Evolutionary conservation across 2,888 invertebrate species (phyloP).

Genomic region (Drosophila borborema): DNA sequence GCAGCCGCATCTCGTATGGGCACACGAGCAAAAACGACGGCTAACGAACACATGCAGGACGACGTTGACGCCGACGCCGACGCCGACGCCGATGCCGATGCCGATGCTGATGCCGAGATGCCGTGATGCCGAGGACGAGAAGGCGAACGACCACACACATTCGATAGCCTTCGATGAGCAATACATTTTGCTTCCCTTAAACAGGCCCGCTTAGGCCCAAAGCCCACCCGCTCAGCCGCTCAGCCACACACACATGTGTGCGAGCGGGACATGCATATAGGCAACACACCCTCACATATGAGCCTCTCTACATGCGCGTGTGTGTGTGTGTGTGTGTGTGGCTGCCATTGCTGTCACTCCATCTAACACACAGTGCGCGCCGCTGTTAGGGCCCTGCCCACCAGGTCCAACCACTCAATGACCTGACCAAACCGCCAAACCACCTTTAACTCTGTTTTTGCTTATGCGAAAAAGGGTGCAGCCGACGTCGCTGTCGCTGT

Average conservation of each 20-base stretch:
- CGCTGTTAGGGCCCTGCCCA: conserved; percentile 52
- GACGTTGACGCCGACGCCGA: conserved; percentile 18
- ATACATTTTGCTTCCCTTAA: conserved; percentile 79
- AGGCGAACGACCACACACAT: conserved; percentile 64
- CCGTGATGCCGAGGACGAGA: conserved; percentile 23
- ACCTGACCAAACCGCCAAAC: conserved; percentile 60
- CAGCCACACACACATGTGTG: conserved; percentile 23
- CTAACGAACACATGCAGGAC: conserved; percentile 8
- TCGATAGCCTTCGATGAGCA: conserved; percentile 82
- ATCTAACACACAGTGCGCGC: conserved; percentile 17
- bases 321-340: conserved; percentile 14
- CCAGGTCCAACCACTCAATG: conserved; percentile 78
- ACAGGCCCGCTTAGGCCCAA: conserved; percentile 42
- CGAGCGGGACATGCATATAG: conserved; percentile 62
- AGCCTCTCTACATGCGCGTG: background rate
- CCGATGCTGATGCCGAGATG: conserved; percentile 16
- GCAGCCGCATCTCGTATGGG: conserved; percentile 11
- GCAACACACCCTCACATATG: conserved; percentile 51
- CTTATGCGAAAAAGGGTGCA: conserved; percentile 65
- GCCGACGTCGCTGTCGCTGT: conserved; percentile 46
- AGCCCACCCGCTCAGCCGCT: conserved; percentile 32
- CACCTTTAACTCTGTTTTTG: conserved; percentile 39
- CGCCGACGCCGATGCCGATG: conserved; percentile 7
- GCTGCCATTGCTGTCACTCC: conserved; percentile 69
- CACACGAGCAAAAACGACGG: conserved; percentile 29